phyloP scores from a whole-genome alignment of 2,113 vertebrate species.

The Dolichotis patagonum region DNA sequence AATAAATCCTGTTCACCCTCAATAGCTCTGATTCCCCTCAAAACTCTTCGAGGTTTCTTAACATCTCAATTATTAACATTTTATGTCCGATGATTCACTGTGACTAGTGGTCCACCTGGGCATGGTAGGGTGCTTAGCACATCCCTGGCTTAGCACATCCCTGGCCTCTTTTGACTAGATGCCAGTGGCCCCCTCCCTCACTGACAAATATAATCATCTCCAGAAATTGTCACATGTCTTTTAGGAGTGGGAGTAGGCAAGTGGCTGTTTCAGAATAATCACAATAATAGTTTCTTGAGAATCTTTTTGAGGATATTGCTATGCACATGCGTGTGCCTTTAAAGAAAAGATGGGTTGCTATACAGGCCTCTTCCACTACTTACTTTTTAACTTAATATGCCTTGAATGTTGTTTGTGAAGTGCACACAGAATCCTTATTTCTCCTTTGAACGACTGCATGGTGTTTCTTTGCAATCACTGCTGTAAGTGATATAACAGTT shows the following conservation, averaged over 20 bases:
- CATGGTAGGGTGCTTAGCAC: background rate
- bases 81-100: background rate
- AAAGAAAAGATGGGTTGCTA: background rate
- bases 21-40: background rate
- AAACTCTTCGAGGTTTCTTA: background rate
- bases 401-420: background rate
- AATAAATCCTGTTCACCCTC: background rate
- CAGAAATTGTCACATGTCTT: background rate
- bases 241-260: background rate
- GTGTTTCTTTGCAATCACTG: background rate
- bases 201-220: background rate
- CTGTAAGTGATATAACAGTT: fast-evolving
- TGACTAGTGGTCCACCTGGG: background rate
- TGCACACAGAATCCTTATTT: background rate
- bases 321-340: background rate
- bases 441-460: background rate
- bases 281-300: background rate
- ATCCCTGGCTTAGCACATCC: background rate
- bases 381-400: background rate
- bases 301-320: background rate
- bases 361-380: background rate
- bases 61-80: background rate
- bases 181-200: background rate
- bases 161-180: background rate
- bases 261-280: background rate